Percentiles rank a stretch among this genome's conserved stretches.
phyloP scores from a whole-genome alignment of 2,888 invertebrate genomes.

The Ornithoptera alexandrae region DNA sequence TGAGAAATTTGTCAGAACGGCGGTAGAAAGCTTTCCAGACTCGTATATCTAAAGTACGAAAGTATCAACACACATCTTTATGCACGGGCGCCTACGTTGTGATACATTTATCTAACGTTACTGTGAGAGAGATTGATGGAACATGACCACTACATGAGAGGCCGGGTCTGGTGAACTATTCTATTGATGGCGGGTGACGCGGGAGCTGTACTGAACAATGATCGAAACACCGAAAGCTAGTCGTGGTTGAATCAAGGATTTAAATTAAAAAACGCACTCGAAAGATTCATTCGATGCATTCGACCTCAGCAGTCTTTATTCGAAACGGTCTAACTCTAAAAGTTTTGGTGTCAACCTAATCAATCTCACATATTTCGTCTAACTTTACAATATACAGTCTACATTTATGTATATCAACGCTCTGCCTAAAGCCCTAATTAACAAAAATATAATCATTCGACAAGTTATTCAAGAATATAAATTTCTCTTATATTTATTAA shows the following conservation, averaged over 20 bases:
- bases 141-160: slow-evolving; percentile 73
- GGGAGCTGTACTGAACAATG: slow-evolving; percentile 67
- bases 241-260: slow-evolving; percentile 64
- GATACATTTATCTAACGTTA: slow-evolving; percentile 78
- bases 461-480: slow-evolving; percentile 74
- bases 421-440: slow-evolving; percentile 73
- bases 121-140: slow-evolving; percentile 68
- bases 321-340: slow-evolving; percentile 67
- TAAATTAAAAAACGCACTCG: slow-evolving; percentile 59
- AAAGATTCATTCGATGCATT: slow-evolving; percentile 68
- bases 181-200: slow-evolving; percentile 64
- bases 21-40: slow-evolving; percentile 74
- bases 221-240: slow-evolving; percentile 76
- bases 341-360: slow-evolving; percentile 68
- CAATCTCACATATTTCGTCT: slow-evolving; percentile 66
- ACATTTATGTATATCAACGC: slow-evolving; percentile 56
- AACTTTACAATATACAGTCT: slow-evolving; percentile 71
- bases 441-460: slow-evolving; percentile 73
- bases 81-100: slow-evolving; percentile 78
- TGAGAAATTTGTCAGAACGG: slow-evolving; percentile 50
- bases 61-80: slow-evolving; percentile 52
- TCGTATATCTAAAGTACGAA: slow-evolving; percentile 50
- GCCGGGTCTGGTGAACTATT: slow-evolving; percentile 67
- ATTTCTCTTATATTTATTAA: slow-evolving; percentile 67
- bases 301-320: slow-evolving; percentile 75